Evolutionary conservation across 2,113 vertebrate species (phyloP), one percentile per base, ranked within the genome.

Genomic region (Periophthalmus modestus): DNA sequence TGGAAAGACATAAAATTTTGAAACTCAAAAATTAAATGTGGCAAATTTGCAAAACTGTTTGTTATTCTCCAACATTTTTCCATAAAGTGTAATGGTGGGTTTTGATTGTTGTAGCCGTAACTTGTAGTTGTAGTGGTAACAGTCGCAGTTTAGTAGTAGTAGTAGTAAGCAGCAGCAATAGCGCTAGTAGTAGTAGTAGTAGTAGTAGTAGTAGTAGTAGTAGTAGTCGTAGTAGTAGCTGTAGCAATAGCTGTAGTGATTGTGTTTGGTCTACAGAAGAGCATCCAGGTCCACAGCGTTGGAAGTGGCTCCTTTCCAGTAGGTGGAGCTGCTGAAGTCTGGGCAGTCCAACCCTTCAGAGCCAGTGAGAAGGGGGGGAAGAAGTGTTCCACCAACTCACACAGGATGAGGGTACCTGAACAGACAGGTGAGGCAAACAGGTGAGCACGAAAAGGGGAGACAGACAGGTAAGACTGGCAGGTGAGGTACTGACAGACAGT

Each of bases 301-400:
- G 92, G 91, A 71, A 96, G 66, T 0, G 94, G 92, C 34, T 92
- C 74, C 74, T 93, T n/a, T 95, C 95, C 96, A 96, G 76, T 74
- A 96, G 66, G 93, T 72, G 75, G 96, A 95, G 52, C 92, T 91
- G 88, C 95, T 96, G 88, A 85, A 96, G 9, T 98, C 95, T 0
- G 97, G 95, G 36, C 89, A 91, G 71, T 85, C 72, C 66, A 97
- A 90, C 62, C 90, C 88, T 0, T 68, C 0, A 0, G 66, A 89
- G 5, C 74, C 76, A 5, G 83, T 85, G 1, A 69, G 82, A 14
- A 94, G 77, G 16, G 94, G 86, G 97, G 98, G 86, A 99, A 99
- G 84, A 98, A 88, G 36, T 97, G 94, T 65, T 98, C 95, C 54
- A 97, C 96, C 77, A 95, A 47, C 79, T 98, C 96, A 0, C 92